Evolutionary conservation across 2,888 invertebrate species (phyloP).

Genomic region (Orthosia cruda): DNA sequence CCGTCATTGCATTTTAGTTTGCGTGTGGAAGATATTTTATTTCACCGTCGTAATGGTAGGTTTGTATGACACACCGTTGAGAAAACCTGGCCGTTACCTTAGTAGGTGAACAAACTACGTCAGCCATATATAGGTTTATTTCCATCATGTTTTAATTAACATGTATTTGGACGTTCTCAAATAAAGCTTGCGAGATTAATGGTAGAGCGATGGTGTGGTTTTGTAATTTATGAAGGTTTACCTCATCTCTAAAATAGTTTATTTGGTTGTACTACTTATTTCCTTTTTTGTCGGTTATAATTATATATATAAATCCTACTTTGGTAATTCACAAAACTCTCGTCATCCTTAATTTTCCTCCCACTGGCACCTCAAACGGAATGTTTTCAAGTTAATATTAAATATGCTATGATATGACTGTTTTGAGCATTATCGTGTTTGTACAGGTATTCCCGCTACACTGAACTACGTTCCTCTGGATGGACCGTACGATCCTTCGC

Average conservation of each 20-base stretch:
- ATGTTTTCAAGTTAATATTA: background rate
- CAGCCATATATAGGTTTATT: constrained; percentile 31
- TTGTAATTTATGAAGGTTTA: constrained; percentile 26
- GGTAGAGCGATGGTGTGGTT: background rate
- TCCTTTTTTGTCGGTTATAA: constrained; percentile 13
- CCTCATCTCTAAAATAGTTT: constrained; percentile 12
- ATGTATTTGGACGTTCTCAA: constrained; percentile 31
- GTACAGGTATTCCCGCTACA: constrained; percentile 95
- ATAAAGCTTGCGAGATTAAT: constrained; percentile 37
- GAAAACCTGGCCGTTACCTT: constrained; percentile 23
- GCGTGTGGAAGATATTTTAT: constrained; percentile 37
- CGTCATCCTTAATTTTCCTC: background rate
- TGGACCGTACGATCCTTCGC: constrained; percentile 93
- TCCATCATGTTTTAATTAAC: constrained; percentile 48
- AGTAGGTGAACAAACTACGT: constrained; percentile 22
- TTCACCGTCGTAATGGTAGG: constrained; percentile 34
- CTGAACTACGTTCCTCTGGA: constrained; percentile 95
- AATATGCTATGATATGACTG: too few relatives aligned
- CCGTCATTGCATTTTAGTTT: constrained; percentile 24
- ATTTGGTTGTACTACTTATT: constrained; percentile 21
- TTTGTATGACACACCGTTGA: constrained; percentile 22
- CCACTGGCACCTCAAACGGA: background rate
- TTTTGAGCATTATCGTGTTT: background rate
- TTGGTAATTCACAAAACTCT: background rate
- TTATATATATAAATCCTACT: constrained; percentile 10